Base-by-base conservation (phyloP, 2,888 invertebrate species). In the Catonia carolina region DNA sequence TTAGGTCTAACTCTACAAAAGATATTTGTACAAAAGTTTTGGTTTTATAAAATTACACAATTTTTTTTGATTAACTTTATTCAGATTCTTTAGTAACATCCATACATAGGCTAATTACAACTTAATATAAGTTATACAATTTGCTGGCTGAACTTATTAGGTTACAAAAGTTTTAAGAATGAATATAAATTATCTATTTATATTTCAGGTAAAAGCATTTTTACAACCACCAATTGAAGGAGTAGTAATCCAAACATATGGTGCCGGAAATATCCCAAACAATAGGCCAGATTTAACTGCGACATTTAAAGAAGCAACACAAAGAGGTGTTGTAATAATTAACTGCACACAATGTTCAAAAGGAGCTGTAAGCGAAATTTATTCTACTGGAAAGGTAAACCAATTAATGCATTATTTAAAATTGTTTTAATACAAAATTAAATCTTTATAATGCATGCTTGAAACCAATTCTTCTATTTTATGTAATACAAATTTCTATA, bases 291-390 rank as follows among this genome's bases (percentile, higher is more conserved):
- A 95, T 65, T 75, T 98, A 1, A 72, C 94, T 6, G 75, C 80
- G 0, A 86, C 82, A 62, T 74, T 97, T 17, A 75, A 76, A 23
- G 76, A 77, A 0, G 94, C 95, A 0, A 77, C 85, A 0, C 72
- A 80, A 7, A 75, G 89, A 10, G 92, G 91, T 0, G 82, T 95
- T 1, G 82, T 98, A 35, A 81, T 96, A 31, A 82, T 98, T 1
- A 97, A 96, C 72, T 89, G 90, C 63, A 92, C 95, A 0, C 97
- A 98, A 70, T 97, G 97, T 69, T 73, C 79, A 0, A 83, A 81
- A 50, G 98, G 97, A 1, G 75, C 84, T 1, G 96, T 98, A 1
- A 77, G 81, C 1, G 77, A 84, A 7, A 76, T 85, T 1, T 98
- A 98, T 69, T 89, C 89, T 68, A 85, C 93, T 52, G 96, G 94